Base-by-base conservation (phyloP, 1,140 invertebrate genomes). In the Drosophila jambulina region DNA sequence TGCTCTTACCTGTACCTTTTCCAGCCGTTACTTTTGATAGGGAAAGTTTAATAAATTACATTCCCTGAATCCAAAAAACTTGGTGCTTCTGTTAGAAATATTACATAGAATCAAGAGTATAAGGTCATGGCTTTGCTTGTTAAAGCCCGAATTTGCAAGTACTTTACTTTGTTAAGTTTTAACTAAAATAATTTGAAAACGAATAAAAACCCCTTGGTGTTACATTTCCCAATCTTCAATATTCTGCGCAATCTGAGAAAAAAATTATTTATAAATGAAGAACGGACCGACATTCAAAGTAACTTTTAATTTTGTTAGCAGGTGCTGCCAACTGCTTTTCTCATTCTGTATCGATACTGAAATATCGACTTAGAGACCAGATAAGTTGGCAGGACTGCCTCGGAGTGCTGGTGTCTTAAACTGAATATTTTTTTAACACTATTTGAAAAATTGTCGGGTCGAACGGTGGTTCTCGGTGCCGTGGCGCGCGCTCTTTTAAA, bases 401-500 rank as follows among this genome's bases (percentile, higher is more conserved):
- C 46, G 46, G 46, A 48, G 27, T 21, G 48, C 5, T 29, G 8
- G 8, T 13, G 15, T 19, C 34, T 21, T 19, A 29, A 51, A 6
- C 23, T 2, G 48, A 34, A 32, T 43, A 19, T 15, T 0, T 36
- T 34, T 27, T 17, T 34, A 48, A 40, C 21, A 58, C 2, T 72
- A 49, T 32, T 57, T 67, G 5, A 36, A n/a, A 42, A 29, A 29
- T 51, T 54, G 27, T 70, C 53, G 67, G 34, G 32, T 32, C 15
- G 51, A 34, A 23, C 38, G 63, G 53, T 74, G 23, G 67, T 72
- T 23, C 23, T 23, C 46, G 40, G 40, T n/a, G 40, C n/a, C 42
- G 67, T 25, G 43, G 36, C 68, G 70, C 67, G 69, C 67, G 67
- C 17, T 42, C 23, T 72, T 49, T 60, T 3, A 60, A 70, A 43